Base-by-base conservation (phyloP, 1,140 invertebrate species). In the Drosophila suzukii region DNA sequence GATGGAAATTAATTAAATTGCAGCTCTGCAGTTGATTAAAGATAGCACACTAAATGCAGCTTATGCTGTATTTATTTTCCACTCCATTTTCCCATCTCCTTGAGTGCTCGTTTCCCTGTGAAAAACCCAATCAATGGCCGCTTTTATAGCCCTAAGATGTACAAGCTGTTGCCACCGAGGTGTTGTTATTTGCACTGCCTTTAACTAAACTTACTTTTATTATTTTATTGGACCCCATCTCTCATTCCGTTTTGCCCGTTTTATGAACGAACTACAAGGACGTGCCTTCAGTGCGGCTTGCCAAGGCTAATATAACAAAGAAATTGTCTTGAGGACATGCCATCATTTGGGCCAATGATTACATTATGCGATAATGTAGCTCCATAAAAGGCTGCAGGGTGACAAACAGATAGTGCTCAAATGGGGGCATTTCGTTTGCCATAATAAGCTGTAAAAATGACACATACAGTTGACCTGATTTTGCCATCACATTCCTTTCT, bases 341-440 rank as follows among this genome's bases (percentile, higher is more conserved):
- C 84, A 89, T 88, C 85, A 84, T 89, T 84, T 82, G 77, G 63
- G 76, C 77, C 81, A 90, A 89, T 90, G 84, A 89, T 89, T 89
- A 89, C 85, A 89, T 89, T 89, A 89, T 89, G 84, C 84, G 84
- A 89, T 90, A 89, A 89, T 89, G 84, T 90, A 75, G 81, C 75
- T 78, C 61, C 85, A 81, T 89, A 90, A 89, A 89, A 60, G 51
- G 67, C 65, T 66, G 67, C 75, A 72, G 75, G 51, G 78, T 60
- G 72, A 81, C 44, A 81, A 54, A 61, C 36, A 57, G 70, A 57
- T 47, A 62, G 74, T 56, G 73, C 24, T 43, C 49, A 1, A n/a
- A 34, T 8, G 24, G 46, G 27, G 17, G 38, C 12, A 75, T 82
- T 81, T 77, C 65, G 63, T 74, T 86, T 76, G 80, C 76, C 76